Evolutionary conservation across 2,797 vertebrate species (phyloP).

Genomic region (Pseudochirops cupreus): DNA sequence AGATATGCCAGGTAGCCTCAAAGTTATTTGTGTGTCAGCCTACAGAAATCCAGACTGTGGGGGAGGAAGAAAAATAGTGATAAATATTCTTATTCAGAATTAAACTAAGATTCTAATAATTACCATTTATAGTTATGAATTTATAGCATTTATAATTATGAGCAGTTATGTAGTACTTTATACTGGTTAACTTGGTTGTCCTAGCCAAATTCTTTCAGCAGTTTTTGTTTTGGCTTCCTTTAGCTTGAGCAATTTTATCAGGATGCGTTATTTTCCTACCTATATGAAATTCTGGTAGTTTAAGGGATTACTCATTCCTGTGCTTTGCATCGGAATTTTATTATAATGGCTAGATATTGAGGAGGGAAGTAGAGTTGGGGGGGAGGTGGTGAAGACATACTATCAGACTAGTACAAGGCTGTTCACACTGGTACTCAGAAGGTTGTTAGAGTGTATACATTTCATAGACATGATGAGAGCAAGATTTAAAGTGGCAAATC

Average conservation of each 20-base stretch:
- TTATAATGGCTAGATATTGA: constrained; percentile 23
- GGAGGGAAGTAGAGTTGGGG: background rate
- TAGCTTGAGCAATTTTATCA: constrained; percentile 51
- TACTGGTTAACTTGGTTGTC: constrained; percentile 51
- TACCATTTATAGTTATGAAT: background rate
- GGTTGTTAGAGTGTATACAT: background rate
- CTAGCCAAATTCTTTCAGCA: constrained; percentile 30
- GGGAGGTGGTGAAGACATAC: constrained; percentile 15
- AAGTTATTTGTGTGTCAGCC: constrained; percentile 70
- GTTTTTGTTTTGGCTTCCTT: constrained; percentile 43
- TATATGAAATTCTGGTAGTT: constrained; percentile 30
- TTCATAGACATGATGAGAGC: background rate
- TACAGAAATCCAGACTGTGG: constrained; percentile 65
- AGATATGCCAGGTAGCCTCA: constrained; percentile 67
- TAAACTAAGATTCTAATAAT: constrained; percentile 36
- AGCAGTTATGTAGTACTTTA: background rate
- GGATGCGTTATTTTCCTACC: constrained; percentile 42
- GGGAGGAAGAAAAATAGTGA: constrained; percentile 48
- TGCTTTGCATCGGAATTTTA: constrained; percentile 18
- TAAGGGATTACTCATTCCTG: constrained; percentile 15
- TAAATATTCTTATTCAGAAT: constrained; percentile 38
- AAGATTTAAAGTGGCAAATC: background rate
- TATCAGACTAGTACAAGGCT: constrained; percentile 23
- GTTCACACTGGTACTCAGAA: constrained; percentile 46
- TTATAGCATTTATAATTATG: background rate